phyloP scores from a whole-genome alignment of 2,888 invertebrate genomes.

The Polyploca ridens region DNA sequence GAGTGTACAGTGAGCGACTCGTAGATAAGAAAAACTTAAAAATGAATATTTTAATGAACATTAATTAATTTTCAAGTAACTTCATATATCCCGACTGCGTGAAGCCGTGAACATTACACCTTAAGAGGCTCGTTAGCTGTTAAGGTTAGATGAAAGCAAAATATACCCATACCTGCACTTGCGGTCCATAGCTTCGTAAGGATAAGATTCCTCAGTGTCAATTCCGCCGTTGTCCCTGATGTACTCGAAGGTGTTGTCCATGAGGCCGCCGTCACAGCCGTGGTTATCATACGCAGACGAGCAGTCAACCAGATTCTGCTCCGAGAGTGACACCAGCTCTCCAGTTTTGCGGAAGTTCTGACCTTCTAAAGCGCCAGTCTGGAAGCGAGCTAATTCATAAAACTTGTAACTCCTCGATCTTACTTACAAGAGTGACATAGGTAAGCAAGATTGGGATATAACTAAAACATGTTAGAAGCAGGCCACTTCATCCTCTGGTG shows the following conservation, averaged over 20 bases:
- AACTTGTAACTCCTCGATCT: not conserved
- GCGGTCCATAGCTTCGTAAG: constrained; percentile 92
- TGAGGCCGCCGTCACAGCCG: constrained; percentile 94
- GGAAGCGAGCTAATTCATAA: constrained; percentile 17
- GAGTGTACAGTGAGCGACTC: no score
- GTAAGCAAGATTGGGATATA: no score
- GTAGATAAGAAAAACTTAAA: no score
- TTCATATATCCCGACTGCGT: no score
- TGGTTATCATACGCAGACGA: constrained; percentile 93
- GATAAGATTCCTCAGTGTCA: constrained; percentile 95
- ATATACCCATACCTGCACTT: constrained; percentile 82
- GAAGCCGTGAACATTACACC: no score
- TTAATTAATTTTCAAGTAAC: no score
- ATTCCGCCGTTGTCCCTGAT: constrained; percentile 93
- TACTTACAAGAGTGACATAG: no score
- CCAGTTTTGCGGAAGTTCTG: constrained; percentile 93
- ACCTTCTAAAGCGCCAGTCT: constrained; percentile 96
- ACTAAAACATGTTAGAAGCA: no score
- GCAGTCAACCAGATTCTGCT: constrained; percentile 97
- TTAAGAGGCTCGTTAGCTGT: no score
- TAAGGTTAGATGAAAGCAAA: no score
- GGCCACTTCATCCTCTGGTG: no score
- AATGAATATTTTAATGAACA: no score
- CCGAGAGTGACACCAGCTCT: constrained; percentile 92
- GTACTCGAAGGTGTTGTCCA: constrained; percentile 94